Percentiles rank a stretch among this genome's conserved stretches.
phyloP scores from a whole-genome alignment of 2,113 vertebrate genomes.

The Numenius arquata region DNA sequence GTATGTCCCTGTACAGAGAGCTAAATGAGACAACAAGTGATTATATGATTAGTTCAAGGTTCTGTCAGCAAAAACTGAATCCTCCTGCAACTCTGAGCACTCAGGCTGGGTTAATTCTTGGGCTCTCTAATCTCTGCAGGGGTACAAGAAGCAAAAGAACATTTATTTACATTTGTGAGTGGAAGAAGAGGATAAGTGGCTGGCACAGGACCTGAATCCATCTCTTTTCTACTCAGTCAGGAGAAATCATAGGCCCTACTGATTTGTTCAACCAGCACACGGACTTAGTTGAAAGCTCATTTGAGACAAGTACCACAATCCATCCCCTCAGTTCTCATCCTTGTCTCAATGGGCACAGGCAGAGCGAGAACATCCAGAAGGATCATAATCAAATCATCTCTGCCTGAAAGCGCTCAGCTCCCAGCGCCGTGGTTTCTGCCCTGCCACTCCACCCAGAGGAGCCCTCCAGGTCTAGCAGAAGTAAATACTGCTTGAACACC shows the following conservation, averaged over 20 bases:
- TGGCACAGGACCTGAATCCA: neutral
- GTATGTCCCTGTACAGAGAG: neutral
- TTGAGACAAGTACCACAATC: neutral
- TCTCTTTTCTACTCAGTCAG: neutral
- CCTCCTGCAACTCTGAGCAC: neutral
- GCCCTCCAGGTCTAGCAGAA: neutral
- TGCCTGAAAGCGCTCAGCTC: neutral
- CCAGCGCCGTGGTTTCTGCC: rapidly evolving
- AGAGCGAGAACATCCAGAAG: neutral
- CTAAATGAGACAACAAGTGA: neutral
- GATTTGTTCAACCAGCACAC: rapidly evolving
- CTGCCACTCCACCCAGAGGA: neutral
- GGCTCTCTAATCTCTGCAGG: neutral
- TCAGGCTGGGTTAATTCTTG: neutral
- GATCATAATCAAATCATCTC: neutral
- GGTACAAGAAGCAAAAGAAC: neutral
- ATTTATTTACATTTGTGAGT: neutral
- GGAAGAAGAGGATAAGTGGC: neutral
- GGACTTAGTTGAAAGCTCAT: neutral
- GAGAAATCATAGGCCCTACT: neutral
- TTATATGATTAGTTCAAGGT: neutral
- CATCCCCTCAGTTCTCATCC: neutral
- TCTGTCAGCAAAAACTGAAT: neutral
- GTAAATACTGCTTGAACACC: neutral
- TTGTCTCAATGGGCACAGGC: rapidly evolving